Base-by-base conservation (phyloP, 2,888 invertebrate genomes). In the Scaptodrosophila latifasciaeformis region DNA sequence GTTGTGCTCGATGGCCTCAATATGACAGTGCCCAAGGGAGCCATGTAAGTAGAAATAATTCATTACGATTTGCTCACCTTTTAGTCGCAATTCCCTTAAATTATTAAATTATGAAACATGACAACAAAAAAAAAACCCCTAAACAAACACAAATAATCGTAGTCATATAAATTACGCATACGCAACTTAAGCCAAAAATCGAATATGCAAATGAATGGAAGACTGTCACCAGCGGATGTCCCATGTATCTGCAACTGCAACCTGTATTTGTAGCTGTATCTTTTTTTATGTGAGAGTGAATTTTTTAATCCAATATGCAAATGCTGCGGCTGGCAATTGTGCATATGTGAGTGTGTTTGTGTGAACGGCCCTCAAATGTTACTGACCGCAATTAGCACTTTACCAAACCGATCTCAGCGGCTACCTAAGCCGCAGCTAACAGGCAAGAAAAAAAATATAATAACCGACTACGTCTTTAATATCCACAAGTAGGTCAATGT, bases 21-120 rank as follows among this genome's bases (percentile, higher is more conserved):
- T 82, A 95, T 97, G 93, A 96, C 95, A 13, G 96, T 97, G 37
- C 93, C 95, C 17, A 95, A 95, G 83, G 96, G 96, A 47, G 88
- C 92, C 42, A 95, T 95, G 95, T 95, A 88, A 92, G 92, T 91
- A n/a, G n/a, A n/a, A n/a, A n/a, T n/a, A 62, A 39, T 13, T 19
- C 34, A 10, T 12, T 45, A 30, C 2, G n/a, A 4, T 19, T 10
- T 29, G 27, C 3, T 24, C 18, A 4, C 37, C 27, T 9, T 10
- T 18, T 12, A 19, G 29, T 46, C 12, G 34, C 24, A n/a, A 46
- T 12, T 12, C 12, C 1, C 7, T 35, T 35, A n/a, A 15, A 15
- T 35, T 44, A 18, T 29, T 50, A 40, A 52, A 54, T 52, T 52
- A 35, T 57, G 24, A 31, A 56, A 52, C 29, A 15, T n/a, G n/a